These are phyloP conservation scores for Cassiopea andromeda DNA, from an alignment of 30 jellyfish, hydroid and myxozoan genomes.

Conservation along the genomic window DNA sequence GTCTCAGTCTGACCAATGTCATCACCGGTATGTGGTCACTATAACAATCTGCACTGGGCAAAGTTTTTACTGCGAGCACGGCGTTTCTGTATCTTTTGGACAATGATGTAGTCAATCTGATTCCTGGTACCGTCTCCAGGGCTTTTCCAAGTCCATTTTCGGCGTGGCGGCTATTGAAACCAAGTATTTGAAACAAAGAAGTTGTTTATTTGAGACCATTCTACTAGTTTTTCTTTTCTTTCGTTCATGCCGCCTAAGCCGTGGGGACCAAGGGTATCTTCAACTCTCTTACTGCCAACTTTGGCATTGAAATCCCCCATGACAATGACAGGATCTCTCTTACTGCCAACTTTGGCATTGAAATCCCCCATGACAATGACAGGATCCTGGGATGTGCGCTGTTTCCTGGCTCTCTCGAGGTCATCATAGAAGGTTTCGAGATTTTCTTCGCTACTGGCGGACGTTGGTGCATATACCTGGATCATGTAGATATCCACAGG, in stretches of 20 bases:
- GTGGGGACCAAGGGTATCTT: not conserved
- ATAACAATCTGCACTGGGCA: conserved; percentile 19
- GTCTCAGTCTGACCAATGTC: not conserved
- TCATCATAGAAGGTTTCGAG: conserved; percentile 10
- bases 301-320: conserved; percentile 38
- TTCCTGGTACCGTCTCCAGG: conserved; percentile 12
- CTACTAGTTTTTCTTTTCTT: conserved; percentile 10
- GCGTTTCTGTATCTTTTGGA: conserved; percentile 1
- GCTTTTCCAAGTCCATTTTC: conserved; percentile 38
- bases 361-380: conserved; percentile 23
- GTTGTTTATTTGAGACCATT: conserved; percentile 19
- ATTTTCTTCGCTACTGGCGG: conserved; percentile 20
- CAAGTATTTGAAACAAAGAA: conserved; percentile 7
- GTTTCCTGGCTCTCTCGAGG: not conserved
- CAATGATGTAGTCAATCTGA: conserved; percentile 26
- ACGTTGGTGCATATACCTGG: conserved; percentile 33
- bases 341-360: conserved; percentile 15
- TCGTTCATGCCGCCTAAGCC: conserved; percentile 36
- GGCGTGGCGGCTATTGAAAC: conserved; percentile 7
- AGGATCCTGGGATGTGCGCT: conserved; percentile 18
- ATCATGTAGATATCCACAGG: conserved; percentile 2
- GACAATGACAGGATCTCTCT: not conserved
- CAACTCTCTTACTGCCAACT: not conserved
- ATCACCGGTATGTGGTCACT: not conserved
- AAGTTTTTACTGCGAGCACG: not conserved